Conservation (phyloP, 2,113 vertebrate genomes). For the Rhabdornis inornatus region DNA sequence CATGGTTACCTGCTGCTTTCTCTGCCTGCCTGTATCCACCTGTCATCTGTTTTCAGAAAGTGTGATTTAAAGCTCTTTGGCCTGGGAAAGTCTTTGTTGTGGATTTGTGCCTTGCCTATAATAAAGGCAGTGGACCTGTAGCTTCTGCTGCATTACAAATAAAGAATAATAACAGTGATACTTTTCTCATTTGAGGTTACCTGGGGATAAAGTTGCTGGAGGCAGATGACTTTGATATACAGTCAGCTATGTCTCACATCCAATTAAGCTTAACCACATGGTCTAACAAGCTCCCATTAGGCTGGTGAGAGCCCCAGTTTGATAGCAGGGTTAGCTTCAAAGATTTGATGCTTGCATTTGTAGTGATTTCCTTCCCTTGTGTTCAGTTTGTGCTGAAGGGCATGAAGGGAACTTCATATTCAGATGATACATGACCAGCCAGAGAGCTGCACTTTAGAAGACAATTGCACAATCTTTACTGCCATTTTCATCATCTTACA, state of each 20-base stretch:
- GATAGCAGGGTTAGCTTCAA: constrained; percentile 49
- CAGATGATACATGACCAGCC: constrained; percentile 12
- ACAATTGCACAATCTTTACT: constrained; percentile 54
- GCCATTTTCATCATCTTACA: constrained; percentile 46
- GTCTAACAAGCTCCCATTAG: constrained; percentile 59
- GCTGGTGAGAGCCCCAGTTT: constrained; percentile 2
- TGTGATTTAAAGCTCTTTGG: constrained; percentile 44
- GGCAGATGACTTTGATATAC: constrained; percentile 53
- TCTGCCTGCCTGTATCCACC: constrained; percentile 58
- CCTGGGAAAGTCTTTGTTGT: constrained; percentile 68
- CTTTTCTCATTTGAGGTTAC: constrained; percentile 64
- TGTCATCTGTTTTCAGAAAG: constrained; percentile 42
- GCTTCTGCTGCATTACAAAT: constrained; percentile 49
- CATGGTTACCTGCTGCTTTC: constrained; percentile 19
- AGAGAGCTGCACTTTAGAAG: constrained; percentile 16
- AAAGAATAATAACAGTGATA: constrained; percentile 58
- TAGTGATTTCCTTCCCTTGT: constrained; percentile 41
- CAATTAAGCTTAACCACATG: constrained; percentile 53
- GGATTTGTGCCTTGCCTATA: constrained; percentile 43
- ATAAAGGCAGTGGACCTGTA: constrained; percentile 47
- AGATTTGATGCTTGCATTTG: constrained; percentile 18
- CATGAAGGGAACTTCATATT: constrained; percentile 29
- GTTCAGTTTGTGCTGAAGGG: constrained; percentile 36
- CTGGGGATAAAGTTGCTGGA: constrained; percentile 59
- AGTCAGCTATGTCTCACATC: constrained; percentile 53